Evolutionary conservation across 2,888 invertebrate genomes (phyloP).

Genomic region (Drosophila longiperda): DNA sequence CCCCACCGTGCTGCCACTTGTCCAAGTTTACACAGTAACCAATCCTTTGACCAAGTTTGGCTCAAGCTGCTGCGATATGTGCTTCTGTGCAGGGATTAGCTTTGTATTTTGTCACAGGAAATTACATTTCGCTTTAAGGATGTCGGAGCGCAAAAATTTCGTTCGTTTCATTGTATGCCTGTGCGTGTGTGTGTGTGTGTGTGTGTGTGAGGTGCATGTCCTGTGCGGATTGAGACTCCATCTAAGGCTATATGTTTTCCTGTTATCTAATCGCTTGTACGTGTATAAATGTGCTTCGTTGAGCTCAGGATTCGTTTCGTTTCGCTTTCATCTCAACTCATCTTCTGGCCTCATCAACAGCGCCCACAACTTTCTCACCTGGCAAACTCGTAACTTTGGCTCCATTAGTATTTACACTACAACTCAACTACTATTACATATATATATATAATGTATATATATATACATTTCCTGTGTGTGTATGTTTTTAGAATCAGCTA

Average conservation of each 20-base stretch:
- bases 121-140: conserved; percentile 80
- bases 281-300: conserved; percentile 62
- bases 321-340: conserved; percentile 29
- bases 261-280: conserved; percentile 74
- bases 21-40: conserved; percentile 25
- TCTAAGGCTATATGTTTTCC: conserved; percentile 40
- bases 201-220: conserved; percentile 58
- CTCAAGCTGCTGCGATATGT: conserved; percentile 43
- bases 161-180: conserved; percentile 71
- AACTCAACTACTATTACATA: conserved; percentile 29
- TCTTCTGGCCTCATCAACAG: not conserved
- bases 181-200: conserved; percentile 21
- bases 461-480: conserved; percentile 21
- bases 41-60: conserved; percentile 72
- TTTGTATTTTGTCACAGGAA: conserved; percentile 82
- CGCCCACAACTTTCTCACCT: conserved; percentile 28
- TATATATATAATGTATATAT: conserved; percentile 12
- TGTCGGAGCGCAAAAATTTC: conserved; percentile 73
- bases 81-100: conserved; percentile 71
- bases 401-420: conserved; percentile 75
- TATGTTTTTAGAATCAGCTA: conserved; percentile 10
- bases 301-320: conserved; percentile 41
- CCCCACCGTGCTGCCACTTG: conserved; percentile 5
- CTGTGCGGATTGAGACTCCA: conserved; percentile 41
- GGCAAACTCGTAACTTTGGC: conserved; percentile 48